A percentile compares a stretch with the other conserved stretches of the same genome.
phyloP scores from a whole-genome alignment of 2,888 invertebrate genomes.

The Ctenicera cuprea region DNA sequence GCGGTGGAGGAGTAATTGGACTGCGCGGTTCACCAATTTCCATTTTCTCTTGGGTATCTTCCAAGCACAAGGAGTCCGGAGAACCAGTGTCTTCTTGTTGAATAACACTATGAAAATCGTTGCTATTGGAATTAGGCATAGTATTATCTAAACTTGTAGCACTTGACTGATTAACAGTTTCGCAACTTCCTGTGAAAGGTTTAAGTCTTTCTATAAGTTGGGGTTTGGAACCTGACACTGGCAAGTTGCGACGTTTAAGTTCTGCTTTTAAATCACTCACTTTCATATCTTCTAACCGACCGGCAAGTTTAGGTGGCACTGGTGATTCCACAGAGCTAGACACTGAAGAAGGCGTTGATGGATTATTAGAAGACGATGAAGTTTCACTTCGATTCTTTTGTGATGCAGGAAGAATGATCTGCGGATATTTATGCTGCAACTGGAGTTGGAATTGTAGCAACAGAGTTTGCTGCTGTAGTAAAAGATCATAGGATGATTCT shows the following conservation, averaged over 20 bases:
- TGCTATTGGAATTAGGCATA: constrained; percentile 46
- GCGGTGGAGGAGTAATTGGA: constrained; percentile 65
- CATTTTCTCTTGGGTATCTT: constrained; percentile 66
- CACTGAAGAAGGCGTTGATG: constrained; percentile 70
- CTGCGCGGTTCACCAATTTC: constrained; percentile 73
- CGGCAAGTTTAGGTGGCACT: constrained; percentile 72
- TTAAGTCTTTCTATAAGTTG: constrained; percentile 94
- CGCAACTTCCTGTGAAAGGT: constrained; percentile 75
- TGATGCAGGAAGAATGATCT: constrained; percentile 87
- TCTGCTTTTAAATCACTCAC: constrained; percentile 96
- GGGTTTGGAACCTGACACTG: constrained; percentile 97
- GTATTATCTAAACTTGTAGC: constrained; percentile 47
- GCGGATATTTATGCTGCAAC: constrained; percentile 87
- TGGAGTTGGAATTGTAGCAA: constrained; percentile 92
- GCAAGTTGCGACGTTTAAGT: constrained; percentile 93
- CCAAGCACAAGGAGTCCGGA: constrained; percentile 63
- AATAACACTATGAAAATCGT: constrained; percentile 71
- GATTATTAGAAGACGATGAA: constrained; percentile 55
- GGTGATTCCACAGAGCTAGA: constrained; percentile 70
- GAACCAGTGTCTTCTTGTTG: constrained; percentile 71
- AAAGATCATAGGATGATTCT: constrained; percentile 93
- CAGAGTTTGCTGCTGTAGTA: constrained; percentile 95
- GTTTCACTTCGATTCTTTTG: constrained; percentile 71
- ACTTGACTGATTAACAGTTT: constrained; percentile 38
- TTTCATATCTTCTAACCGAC: constrained; percentile 95